phyloP scores from a whole-genome alignment of 2,113 vertebrate species.

The Festucalex cinctus region DNA sequence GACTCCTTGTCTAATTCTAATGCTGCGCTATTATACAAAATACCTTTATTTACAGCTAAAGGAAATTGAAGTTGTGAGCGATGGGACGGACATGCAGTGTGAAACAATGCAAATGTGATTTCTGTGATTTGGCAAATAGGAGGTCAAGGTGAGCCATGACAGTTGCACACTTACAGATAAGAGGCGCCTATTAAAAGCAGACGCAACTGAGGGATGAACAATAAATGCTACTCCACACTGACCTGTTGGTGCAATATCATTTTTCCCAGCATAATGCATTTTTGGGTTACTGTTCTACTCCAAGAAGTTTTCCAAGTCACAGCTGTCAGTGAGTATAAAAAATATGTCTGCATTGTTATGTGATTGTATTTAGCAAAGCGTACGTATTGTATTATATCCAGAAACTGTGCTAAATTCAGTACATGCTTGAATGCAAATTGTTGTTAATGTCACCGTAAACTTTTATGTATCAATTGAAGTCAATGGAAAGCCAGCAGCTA shows the following conservation, averaged over 20 bases:
- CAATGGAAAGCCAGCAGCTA: slow-evolving; percentile 8
- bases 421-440: slow-evolving; percentile 3
- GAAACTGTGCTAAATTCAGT: neutral
- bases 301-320: slow-evolving; percentile 28
- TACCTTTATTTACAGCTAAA: neutral
- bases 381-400: neutral
- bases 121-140: slow-evolving; percentile 31
- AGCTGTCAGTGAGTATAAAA: slow-evolving; percentile 57
- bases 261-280: slow-evolving; percentile 36
- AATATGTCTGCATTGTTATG: neutral
- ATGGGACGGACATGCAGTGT: slow-evolving; percentile 1
- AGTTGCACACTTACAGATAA: slow-evolving; percentile 43
- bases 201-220: slow-evolving; percentile 2
- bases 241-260: slow-evolving; percentile 6
- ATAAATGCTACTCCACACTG: neutral
- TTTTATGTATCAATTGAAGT: slow-evolving; percentile 13
- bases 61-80: neutral
- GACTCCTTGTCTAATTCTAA: neutral
- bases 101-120: slow-evolving; percentile 72
- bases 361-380: neutral
- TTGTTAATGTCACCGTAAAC: slow-evolving; percentile 19
- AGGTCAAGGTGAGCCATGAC: slow-evolving; percentile 64
- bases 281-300: slow-evolving; percentile 41
- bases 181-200: slow-evolving; percentile 37
- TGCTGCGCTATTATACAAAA: neutral